Base-by-base conservation (phyloP, 2,888 invertebrate genomes). In the Nomada goodeniana region DNA sequence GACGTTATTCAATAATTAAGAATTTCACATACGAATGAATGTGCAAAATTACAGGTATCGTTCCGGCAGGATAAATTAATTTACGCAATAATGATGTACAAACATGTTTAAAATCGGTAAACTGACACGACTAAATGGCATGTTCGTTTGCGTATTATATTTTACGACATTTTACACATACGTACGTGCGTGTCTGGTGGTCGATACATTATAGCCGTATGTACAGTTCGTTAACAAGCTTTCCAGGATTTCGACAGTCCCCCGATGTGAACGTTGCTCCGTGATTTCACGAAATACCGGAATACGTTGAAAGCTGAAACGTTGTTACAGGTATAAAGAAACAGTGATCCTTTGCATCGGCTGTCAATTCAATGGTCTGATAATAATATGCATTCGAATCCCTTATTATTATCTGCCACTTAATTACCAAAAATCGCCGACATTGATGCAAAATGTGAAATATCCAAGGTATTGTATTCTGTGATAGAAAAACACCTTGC, bases 301-400 rank as follows among this genome's bases (percentile, higher is more conserved):
- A 71, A 65, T 36, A 50, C 26, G 26, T 72, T 69, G 18, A 26
- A 63, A 59, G 59, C n/a, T 50, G 20, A 57, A 70, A 69, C 73
- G 36, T 26, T 70, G 60, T 50, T 53, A 50, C 80, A 80, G 80
- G 78, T 78, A 77, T 64, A 53, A 59, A 26, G 67, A 73, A 75
- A 65, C 70, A 69, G 44, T 64, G 29, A 20, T 11, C 5, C 11
- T 9, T 20, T 20, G 20, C n/a, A 23, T 20, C n/a, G n/a, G 13
- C 23, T 20, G 26, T 26, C 2, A 10, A 57, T 23, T 13, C 13
- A 13, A 23, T 4, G 20, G 10, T 13, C 7, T 57, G 15, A 57
- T 26, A 57, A 57, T 13, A 57, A 13, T 47, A 20, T 57, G 2
- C 57, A 36, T 36, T 36, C 36, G 15, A 47, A 47, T 15, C 10